These are phyloP conservation scores for Phylloscopus trochiloides DNA, from an alignment of 2,113 vertebrate species.

Conservation along the genomic window DNA sequence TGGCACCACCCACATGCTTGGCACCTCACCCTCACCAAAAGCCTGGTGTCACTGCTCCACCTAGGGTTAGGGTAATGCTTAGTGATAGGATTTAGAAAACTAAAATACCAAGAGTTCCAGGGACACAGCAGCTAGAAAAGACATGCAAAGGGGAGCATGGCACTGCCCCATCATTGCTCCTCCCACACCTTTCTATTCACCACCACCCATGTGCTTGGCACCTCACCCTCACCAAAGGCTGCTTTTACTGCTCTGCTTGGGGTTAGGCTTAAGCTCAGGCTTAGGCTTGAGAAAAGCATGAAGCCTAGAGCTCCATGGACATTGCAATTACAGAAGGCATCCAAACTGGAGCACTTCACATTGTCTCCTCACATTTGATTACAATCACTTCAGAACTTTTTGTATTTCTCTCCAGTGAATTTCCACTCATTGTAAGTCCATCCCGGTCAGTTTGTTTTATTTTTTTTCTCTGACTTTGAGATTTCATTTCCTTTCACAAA, in stretches of 20 bases:
- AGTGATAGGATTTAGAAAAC: neutral
- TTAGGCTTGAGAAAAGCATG: neutral
- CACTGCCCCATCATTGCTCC: neutral
- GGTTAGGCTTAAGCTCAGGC: neutral
- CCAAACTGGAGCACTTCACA: neutral
- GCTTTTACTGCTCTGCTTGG: neutral
- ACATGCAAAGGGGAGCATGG: neutral
- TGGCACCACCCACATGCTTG: neutral
- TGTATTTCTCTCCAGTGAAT: neutral
- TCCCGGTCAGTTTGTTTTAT: neutral
- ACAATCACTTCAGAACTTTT: neutral
- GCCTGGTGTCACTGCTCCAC: neutral
- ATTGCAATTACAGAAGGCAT: neutral
- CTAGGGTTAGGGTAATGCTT: neutral
- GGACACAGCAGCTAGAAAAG: neutral
- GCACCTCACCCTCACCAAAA: neutral
- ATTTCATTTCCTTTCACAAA: neutral
- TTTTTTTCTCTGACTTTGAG: neutral
- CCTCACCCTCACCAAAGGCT: neutral
- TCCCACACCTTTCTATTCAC: neutral
- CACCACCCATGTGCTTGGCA: neutral
- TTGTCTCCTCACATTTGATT: neutral
- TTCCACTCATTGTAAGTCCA: neutral
- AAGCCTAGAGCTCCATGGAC: neutral
- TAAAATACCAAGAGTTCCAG: neutral